Evolutionary conservation across 2,888 invertebrate species (phyloP).

Genomic region (Andricus curvator): DNA sequence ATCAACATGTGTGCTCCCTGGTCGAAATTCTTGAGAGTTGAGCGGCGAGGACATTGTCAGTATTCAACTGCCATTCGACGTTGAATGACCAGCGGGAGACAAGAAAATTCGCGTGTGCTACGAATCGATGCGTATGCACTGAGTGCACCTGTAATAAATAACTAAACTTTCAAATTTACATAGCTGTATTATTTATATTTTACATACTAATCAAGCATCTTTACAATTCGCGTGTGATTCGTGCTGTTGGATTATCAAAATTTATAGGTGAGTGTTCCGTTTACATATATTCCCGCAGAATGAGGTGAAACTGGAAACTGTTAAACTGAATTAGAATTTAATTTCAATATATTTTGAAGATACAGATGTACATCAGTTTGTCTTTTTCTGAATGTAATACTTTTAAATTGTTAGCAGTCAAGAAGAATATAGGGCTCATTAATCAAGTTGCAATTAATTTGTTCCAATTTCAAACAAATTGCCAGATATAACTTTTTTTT

Average conservation of each 20-base stretch:
- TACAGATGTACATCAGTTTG: too few relatives aligned
- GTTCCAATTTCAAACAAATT: too few relatives aligned
- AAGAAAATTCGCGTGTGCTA: neutral
- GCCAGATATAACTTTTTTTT: too few relatives aligned
- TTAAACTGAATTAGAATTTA: too few relatives aligned
- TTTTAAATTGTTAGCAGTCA: too few relatives aligned
- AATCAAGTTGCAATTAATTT: too few relatives aligned
- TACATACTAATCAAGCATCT: neutral
- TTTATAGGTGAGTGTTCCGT: slow-evolving; percentile 6
- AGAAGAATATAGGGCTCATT: too few relatives aligned
- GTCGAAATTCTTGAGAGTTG: neutral
- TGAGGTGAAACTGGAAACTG: too few relatives aligned
- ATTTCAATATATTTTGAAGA: too few relatives aligned
- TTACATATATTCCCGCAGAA: too few relatives aligned
- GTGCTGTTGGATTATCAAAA: neutral
- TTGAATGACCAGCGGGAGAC: neutral
- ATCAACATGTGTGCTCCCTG: slow-evolving; percentile 5
- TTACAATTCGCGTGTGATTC: neutral
- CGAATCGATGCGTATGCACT: neutral
- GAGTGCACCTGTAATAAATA: neutral
- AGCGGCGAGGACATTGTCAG: slow-evolving; percentile 12
- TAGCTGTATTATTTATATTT: neutral
- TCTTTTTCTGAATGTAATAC: too few relatives aligned
- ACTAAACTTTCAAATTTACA: neutral
- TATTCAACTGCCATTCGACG: slow-evolving; percentile 22